Evolutionary conservation across 2,888 invertebrate species (phyloP).

Genomic region (Hetaerina titia): DNA sequence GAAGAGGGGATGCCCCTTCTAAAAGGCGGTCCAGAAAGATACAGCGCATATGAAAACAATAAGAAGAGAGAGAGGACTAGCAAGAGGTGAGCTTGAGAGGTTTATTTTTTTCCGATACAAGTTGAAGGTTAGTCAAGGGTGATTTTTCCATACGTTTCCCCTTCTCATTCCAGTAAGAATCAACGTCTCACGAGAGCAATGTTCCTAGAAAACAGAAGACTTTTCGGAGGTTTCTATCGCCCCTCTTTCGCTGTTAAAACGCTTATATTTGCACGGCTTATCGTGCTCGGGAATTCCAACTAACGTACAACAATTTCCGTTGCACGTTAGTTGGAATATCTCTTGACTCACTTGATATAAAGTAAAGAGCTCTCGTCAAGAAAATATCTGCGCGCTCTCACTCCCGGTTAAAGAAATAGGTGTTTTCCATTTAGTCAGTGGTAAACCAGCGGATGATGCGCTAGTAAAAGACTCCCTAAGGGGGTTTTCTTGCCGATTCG

Average conservation of each 20-base stretch:
- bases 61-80: background rate
- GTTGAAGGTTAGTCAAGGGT: background rate
- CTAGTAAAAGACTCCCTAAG: too few relatives aligned
- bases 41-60: background rate
- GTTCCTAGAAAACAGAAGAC: background rate
- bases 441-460: too few relatives aligned
- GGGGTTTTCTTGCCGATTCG: too few relatives aligned
- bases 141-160: background rate
- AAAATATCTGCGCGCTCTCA: too few relatives aligned
- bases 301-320: background rate
- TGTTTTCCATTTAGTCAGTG: too few relatives aligned
- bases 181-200: background rate
- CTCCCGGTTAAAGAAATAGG: too few relatives aligned
- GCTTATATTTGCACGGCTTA: background rate
- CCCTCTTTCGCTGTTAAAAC: too few relatives aligned
- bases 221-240: background rate
- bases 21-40: conserved; percentile 12
- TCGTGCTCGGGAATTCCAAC: background rate
- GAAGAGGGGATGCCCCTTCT: background rate
- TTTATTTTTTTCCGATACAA: background rate
- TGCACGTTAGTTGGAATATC: too few relatives aligned
- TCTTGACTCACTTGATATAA: too few relatives aligned
- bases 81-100: background rate
- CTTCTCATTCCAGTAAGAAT: background rate
- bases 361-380: too few relatives aligned